phyloP scores from a whole-genome alignment of 2,797 vertebrate genomes.

The Tympanoctomys barrerae region DNA sequence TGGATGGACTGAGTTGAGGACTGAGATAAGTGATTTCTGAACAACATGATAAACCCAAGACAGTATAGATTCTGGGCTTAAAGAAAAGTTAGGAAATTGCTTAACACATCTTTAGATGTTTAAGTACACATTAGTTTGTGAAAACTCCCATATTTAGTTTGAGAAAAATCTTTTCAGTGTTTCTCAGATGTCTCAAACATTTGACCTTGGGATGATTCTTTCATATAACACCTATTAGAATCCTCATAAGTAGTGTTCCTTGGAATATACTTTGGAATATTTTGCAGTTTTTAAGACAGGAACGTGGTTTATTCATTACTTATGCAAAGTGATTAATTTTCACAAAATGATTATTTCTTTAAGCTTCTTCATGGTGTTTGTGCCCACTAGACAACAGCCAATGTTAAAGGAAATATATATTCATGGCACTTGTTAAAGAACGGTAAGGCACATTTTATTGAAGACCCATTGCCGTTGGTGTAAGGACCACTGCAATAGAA shows the following conservation, averaged over 20 bases:
- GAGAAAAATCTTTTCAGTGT: neutral
- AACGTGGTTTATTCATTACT: neutral
- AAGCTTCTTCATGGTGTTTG: neutral
- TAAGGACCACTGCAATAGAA: neutral
- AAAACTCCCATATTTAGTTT: neutral
- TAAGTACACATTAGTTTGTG: neutral
- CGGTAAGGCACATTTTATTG: neutral
- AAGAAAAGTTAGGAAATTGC: neutral
- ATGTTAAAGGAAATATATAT: neutral
- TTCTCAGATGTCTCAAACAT: neutral
- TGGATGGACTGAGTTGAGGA: neutral
- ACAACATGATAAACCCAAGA: neutral
- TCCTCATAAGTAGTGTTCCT: neutral
- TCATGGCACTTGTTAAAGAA: neutral
- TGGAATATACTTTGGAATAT: slow-evolving; percentile 45
- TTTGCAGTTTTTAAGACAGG: neutral
- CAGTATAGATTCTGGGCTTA: neutral
- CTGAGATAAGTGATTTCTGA: neutral
- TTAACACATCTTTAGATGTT: neutral
- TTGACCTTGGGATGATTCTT: neutral
- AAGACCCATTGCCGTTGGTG: neutral
- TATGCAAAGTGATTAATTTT: slow-evolving; percentile 19
- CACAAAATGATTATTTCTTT: neutral
- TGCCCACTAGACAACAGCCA: neutral
- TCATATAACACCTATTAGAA: neutral